phyloP scores from a whole-genome alignment of 2,113 vertebrate genomes.

The Pelmatolapia mariae region DNA sequence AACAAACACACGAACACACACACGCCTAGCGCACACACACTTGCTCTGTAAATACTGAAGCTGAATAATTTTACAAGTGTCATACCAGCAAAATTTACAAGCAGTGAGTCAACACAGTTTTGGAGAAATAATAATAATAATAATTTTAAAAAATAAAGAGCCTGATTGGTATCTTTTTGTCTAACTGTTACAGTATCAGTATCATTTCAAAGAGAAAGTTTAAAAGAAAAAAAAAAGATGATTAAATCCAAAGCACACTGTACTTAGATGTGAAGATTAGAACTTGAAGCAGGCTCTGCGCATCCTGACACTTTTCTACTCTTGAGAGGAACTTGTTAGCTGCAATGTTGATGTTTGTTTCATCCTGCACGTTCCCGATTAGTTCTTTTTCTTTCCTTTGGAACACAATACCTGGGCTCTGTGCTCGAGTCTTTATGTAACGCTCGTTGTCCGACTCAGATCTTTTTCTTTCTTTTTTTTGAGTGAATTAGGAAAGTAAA shows the following conservation, averaged over 20 bases:
- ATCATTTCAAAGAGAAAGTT: conserved; percentile 44
- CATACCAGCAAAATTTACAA: conserved; percentile 84
- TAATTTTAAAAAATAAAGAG: not conserved
- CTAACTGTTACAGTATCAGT: conserved; percentile 47
- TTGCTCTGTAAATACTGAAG: conserved; percentile 77
- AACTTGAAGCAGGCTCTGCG: conserved; percentile 74
- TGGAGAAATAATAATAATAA: conserved; percentile 21
- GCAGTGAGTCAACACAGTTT: conserved; percentile 71
- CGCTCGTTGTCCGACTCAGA: conserved; percentile 66
- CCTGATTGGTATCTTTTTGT: conserved; percentile 56
- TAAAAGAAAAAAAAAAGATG: conserved; percentile 10
- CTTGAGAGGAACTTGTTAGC: conserved; percentile 57
- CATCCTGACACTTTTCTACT: conserved; percentile 75
- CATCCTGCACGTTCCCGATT: conserved; percentile 41
- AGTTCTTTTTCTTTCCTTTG: not conserved
- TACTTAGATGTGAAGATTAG: conserved; percentile 76
- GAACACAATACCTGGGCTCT: conserved; percentile 53
- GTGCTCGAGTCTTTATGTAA: conserved; percentile 24
- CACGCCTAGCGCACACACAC: conserved; percentile 27
- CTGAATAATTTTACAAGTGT: conserved; percentile 78
- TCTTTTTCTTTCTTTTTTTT: conserved; percentile 53
- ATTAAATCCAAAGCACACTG: conserved; percentile 88
- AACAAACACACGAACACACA: not conserved
- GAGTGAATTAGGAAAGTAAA: conserved; percentile 80
- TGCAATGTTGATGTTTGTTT: conserved; percentile 61